Evolutionary conservation across 2,797 vertebrate species (phyloP), one percentile per base, ranked within the genome.

Genomic region (Neomorphus geoffroyi): DNA sequence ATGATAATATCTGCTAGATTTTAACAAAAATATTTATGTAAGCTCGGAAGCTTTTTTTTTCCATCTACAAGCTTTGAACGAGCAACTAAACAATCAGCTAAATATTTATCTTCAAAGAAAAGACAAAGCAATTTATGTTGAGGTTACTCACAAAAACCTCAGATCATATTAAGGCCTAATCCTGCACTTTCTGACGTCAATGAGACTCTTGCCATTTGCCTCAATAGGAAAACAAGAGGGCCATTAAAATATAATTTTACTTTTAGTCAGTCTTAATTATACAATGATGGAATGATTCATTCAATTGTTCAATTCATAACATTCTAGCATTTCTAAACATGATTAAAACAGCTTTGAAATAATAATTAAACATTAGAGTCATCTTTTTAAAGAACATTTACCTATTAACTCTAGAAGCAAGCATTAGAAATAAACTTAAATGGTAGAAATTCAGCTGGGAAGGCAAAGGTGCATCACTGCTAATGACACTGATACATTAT

Each of bases 191-290:
- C 86, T 97, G 93, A 97, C 74, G 85, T 97, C 97, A 97, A 43
- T 90, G 80, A 64, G 80, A 92, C 32, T 86, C 88, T 77, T 93
- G 91, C 70, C 80, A 90, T 60, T 53, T 51, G 77, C 39, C 53
- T 91, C 8, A 0, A 79, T 64, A 48, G n/a, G 73, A 89, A 94
- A 93, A 90, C 58, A 91, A 95, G 84, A 88, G 46, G 28, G 45
- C 62, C 91, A 96, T 96, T 97, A 97, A 94, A 96, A 95, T 67
- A 67, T 81, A 91, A 96, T 96, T 97, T 97, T 95, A 91, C 71
- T 94, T 96, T 86, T 71, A 95, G 96, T 94, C 95, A 94, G 71
- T 92, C 90, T 94, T 96, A 94, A 97, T 95, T 79, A 96, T 39
- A 83, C 77, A 73, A 57, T 87, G 72, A 90, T 81, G 69, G 88